phyloP scores from a whole-genome alignment of 2,113 vertebrate species.

The Mirza zaza region DNA sequence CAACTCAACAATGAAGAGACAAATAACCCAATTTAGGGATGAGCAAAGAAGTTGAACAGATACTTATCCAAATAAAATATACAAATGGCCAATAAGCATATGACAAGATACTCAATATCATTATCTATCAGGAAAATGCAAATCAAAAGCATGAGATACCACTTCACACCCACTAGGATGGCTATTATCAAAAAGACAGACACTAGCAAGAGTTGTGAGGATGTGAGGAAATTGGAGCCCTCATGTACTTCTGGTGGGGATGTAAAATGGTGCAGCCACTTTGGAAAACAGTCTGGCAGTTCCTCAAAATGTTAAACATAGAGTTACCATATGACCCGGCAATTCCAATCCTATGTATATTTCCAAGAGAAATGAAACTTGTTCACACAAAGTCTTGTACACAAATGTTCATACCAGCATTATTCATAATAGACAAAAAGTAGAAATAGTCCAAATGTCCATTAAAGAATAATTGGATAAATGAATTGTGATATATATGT shows the following conservation, averaged over 20 bases:
- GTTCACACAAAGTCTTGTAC: not conserved
- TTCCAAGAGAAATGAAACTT: slow-evolving; percentile 15
- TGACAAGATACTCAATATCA: slow-evolving; percentile 32
- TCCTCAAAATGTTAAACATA: slow-evolving; percentile 35
- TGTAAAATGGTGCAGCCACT: not conserved
- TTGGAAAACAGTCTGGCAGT: slow-evolving; percentile 36
- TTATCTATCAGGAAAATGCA: slow-evolving; percentile 24
- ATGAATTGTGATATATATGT: not conserved
- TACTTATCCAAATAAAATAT: slow-evolving; percentile 51
- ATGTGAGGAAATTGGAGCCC: slow-evolving; percentile 17
- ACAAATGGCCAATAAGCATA: not conserved
- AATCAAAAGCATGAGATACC: slow-evolving; percentile 32
- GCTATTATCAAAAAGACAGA: slow-evolving; percentile 45
- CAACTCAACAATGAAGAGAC: slow-evolving; percentile 34
- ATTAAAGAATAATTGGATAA: not conserved
- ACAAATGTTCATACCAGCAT: not conserved
- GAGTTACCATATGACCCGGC: slow-evolving; percentile 3
- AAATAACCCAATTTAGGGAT: slow-evolving; percentile 42
- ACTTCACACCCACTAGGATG: not conserved
- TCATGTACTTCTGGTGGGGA: not conserved
- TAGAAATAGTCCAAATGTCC: not conserved
- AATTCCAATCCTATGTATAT: slow-evolving; percentile 18
- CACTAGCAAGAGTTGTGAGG: not conserved
- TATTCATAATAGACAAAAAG: slow-evolving; percentile 47
- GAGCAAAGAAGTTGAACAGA: slow-evolving; percentile 40